A percentile compares a stretch with the other conserved stretches of the same genome.
Conservation (phyloP, 2,797 vertebrate species). For the Xiphorhynchus erythropygius region DNA sequence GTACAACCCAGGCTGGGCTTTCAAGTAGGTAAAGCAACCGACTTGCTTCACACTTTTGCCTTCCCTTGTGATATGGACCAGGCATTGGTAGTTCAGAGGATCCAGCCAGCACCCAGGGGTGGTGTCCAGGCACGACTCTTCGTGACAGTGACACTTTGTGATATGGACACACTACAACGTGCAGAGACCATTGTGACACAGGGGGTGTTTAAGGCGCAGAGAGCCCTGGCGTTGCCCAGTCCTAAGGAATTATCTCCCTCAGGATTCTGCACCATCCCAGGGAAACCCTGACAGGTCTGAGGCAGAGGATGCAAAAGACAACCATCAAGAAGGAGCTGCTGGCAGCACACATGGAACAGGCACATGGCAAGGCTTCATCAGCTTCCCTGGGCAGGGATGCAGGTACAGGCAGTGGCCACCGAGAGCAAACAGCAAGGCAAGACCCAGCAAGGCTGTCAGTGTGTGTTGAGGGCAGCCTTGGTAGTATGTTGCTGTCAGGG, state of each 20-base stretch:
- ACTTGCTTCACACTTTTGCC: neutral
- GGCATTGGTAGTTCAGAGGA: neutral
- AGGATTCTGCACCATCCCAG: neutral
- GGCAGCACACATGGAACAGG: neutral
- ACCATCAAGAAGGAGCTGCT: neutral
- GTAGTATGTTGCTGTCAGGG: fast-evolving
- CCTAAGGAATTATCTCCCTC: neutral
- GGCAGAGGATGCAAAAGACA: neutral
- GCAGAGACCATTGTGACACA: neutral
- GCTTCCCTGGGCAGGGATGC: neutral
- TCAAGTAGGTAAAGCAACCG: fast-evolving
- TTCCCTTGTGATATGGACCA: neutral
- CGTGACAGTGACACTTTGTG: neutral
- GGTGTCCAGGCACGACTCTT: fast-evolving
- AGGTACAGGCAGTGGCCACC: too few species aligned
- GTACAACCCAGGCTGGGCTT: neutral
- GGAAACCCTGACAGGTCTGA: neutral
- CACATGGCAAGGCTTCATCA: neutral
- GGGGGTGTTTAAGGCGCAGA: neutral
- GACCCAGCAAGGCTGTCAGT: neutral
- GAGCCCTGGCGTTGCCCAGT: too few species aligned
- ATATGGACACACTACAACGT: fast-evolving
- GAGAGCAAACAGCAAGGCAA: neutral
- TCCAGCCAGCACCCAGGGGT: neutral
- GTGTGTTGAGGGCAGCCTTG: neutral